Evolutionary conservation across 2,797 vertebrate genomes (phyloP).

Genomic region (Sebastes flavidus): DNA sequence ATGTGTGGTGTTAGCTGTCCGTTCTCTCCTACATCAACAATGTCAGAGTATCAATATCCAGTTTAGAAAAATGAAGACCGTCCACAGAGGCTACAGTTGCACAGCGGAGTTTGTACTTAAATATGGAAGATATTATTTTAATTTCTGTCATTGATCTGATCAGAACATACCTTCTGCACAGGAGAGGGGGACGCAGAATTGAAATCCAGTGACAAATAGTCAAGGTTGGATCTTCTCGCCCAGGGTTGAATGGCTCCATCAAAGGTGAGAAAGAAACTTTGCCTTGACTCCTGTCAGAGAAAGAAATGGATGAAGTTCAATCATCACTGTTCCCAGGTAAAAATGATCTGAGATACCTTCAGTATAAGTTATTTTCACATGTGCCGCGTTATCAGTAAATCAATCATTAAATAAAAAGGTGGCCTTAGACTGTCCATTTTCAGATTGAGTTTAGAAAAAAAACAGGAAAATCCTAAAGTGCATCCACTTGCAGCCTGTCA

Average conservation of each 20-base stretch:
- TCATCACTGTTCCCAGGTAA: background rate
- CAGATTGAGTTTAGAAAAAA: background rate
- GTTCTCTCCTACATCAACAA: background rate
- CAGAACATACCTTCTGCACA: conserved; percentile 88
- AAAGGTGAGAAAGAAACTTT: conserved; percentile 72
- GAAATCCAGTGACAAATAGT: conserved; percentile 97
- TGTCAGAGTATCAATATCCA: background rate
- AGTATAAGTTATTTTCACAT: background rate
- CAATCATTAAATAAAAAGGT: background rate
- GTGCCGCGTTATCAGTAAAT: background rate
- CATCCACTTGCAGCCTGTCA: background rate
- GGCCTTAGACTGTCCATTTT: background rate
- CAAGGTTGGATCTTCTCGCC: conserved; percentile 88
- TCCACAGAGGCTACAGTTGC: background rate
- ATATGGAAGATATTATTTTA: background rate
- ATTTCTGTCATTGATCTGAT: background rate
- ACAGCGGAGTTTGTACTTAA: background rate
- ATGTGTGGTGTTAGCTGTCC: background rate
- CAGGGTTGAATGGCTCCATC: conserved; percentile 77
- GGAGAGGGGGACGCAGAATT: conserved; percentile 92
- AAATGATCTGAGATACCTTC: background rate
- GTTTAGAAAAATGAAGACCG: background rate
- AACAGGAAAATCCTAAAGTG: background rate
- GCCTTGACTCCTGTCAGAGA: conserved; percentile 81
- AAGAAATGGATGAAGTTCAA: conserved; percentile 21